Evolutionary conservation across 2,113 vertebrate genomes (phyloP).

Genomic region (Oryzias javanicus): DNA sequence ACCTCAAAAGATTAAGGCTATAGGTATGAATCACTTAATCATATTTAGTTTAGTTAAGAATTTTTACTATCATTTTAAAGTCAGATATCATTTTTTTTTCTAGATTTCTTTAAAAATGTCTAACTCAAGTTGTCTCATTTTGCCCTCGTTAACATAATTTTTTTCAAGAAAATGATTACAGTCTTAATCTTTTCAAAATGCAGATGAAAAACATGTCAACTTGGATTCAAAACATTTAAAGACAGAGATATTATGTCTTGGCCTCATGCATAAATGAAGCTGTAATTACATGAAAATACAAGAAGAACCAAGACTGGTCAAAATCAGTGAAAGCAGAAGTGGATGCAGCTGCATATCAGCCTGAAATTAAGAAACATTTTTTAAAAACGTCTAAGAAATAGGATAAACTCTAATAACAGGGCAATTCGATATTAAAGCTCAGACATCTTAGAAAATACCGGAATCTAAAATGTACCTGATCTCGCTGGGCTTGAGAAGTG

Average conservation of each 20-base stretch:
- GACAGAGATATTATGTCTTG: no score
- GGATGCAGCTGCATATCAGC: conserved; percentile 3
- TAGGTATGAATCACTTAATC: no score
- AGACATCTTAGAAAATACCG: conserved; percentile 2
- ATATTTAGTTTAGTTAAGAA: no score
- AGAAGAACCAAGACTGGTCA: background rate
- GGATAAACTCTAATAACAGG: conserved; percentile 5
- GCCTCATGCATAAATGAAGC: no score
- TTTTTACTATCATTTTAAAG: no score
- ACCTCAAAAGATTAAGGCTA: no score
- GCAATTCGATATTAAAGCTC: conserved; percentile 18
- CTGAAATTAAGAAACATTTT: background rate
- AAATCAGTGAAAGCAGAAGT: background rate
- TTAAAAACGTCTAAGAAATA: conserved; percentile 11
- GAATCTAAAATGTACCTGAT: conserved; percentile 2
- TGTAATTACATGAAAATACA: background rate
- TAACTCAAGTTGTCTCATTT: background rate
- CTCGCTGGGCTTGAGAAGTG: background rate
- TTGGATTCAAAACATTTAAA: background rate
- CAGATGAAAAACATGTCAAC: background rate
- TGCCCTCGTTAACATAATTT: background rate
- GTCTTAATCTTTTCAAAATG: background rate
- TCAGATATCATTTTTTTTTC: conserved; percentile 13
- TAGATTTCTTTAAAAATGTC: background rate
- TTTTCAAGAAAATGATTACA: background rate